Base-by-base conservation (phyloP, 2,888 invertebrate species). In the Incurvaria masculella region DNA sequence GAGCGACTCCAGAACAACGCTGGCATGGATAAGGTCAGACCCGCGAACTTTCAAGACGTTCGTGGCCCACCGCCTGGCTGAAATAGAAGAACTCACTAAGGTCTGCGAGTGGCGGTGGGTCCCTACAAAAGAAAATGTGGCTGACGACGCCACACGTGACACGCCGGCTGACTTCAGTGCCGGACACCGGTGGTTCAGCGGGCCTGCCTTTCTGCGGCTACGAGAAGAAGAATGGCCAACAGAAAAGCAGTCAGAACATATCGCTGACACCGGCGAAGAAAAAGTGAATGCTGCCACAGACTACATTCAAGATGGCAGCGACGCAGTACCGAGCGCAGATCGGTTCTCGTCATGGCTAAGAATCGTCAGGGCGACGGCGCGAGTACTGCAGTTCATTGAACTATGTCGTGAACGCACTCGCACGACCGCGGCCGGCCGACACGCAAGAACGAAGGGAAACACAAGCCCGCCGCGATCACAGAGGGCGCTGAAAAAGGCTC, bases 101-200 rank as follows among this genome's bases (percentile, higher is more conserved):
- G n/a, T n/a, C n/a, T n/a, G n/a, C n/a, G n/a, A n/a, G n/a, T n/a
- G n/a, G n/a, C n/a, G n/a, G n/a, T n/a, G n/a, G n/a, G n/a, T n/a
- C n/a, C n/a, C n/a, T n/a, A n/a, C n/a, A n/a, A n/a, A n/a, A n/a
- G n/a, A n/a, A n/a, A n/a, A n/a, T n/a, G n/a, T n/a, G n/a, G n/a
- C n/a, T n/a, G n/a, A 53, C 45, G 44, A 49, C 26, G 49, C 49
- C 17, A 50, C 53, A 0, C 48, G 48, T 3, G 51, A 44, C n/a
- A 19, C 17, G 6, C 48, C 48, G 11, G 14, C 42, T 17, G 26
- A 46, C 43, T 42, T 49, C 26, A 16, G n/a, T 40, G 2, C 16
- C 17, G 21, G 33, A 16, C 21, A 20, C 16, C 40, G 38, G n/a
- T 21, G 43, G 43, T 33, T 41, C 44, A 2, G n/a, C 8, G 48